A percentile compares a stretch with the other conserved stretches of the same genome.
Evolutionary conservation across 2,797 vertebrate species (phyloP).

Genomic region (Hirundo rustica): DNA sequence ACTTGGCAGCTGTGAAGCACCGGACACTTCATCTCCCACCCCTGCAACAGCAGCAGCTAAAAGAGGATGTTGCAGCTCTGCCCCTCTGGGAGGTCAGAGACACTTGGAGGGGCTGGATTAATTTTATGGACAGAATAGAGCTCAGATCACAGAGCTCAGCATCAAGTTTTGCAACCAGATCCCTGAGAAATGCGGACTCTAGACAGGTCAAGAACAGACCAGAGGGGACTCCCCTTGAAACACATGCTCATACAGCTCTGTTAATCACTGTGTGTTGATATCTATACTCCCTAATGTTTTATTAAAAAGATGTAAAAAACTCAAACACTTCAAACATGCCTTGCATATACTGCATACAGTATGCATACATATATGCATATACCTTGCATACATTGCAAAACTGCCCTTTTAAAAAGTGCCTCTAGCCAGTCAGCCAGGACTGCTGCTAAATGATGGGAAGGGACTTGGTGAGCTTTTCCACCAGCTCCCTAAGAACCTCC

Average conservation of each 20-base stretch:
- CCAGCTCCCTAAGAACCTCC: neutral
- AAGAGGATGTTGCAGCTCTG: neutral
- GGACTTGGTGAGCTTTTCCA: neutral
- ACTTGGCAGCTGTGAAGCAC: neutral
- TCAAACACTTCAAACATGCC: neutral
- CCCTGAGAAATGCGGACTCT: neutral
- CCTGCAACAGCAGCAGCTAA: neutral
- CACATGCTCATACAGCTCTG: neutral
- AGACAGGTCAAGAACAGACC: neutral
- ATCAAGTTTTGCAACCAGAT: neutral
- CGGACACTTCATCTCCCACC: neutral
- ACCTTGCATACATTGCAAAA: neutral
- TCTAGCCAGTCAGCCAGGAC: neutral
- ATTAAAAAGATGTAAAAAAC: neutral
- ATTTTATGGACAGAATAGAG: fast-evolving
- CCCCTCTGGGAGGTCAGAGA: neutral
- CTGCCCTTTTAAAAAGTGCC: neutral
- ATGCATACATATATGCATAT: no score
- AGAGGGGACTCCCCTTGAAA: neutral
- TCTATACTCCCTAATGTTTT: neutral
- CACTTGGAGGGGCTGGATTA: neutral
- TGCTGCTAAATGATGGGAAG: neutral
- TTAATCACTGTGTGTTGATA: neutral
- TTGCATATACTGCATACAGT: neutral
- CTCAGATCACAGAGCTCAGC: neutral